phyloP scores from a whole-genome alignment of 2,797 vertebrate genomes.

The Lepilemur septentrionalis region DNA sequence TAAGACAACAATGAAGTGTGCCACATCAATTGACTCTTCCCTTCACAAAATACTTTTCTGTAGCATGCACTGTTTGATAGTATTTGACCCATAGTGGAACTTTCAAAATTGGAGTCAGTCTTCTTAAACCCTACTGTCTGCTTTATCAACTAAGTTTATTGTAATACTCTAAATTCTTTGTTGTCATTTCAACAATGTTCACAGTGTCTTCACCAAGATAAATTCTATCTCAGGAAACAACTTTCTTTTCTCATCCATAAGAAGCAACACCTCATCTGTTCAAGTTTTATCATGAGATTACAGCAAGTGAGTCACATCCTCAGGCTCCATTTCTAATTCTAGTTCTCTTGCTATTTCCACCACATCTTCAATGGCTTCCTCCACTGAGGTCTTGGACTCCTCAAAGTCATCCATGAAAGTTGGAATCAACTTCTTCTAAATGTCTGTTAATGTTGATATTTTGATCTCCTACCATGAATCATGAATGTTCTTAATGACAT shows the following conservation, averaged over 20 bases:
- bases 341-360: neutral
- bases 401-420: neutral
- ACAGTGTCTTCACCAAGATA: neutral
- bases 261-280: neutral
- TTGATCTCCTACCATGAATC: neutral
- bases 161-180: neutral
- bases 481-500: neutral
- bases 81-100: neutral
- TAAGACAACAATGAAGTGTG: neutral
- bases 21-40: neutral
- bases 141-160: neutral
- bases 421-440: neutral
- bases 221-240: neutral
- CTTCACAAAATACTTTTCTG: neutral
- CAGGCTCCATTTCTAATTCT: neutral
- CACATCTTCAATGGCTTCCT: neutral
- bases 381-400: neutral
- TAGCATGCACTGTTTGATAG: neutral
- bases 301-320: neutral
- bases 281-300: neutral
- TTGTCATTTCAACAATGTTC: neutral
- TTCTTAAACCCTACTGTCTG: neutral
- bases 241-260: neutral
- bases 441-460: neutral
- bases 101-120: neutral